These are phyloP conservation scores for Apodemia duryi DNA, from an alignment of 2,888 invertebrate species.

Conservation along the genomic window DNA sequence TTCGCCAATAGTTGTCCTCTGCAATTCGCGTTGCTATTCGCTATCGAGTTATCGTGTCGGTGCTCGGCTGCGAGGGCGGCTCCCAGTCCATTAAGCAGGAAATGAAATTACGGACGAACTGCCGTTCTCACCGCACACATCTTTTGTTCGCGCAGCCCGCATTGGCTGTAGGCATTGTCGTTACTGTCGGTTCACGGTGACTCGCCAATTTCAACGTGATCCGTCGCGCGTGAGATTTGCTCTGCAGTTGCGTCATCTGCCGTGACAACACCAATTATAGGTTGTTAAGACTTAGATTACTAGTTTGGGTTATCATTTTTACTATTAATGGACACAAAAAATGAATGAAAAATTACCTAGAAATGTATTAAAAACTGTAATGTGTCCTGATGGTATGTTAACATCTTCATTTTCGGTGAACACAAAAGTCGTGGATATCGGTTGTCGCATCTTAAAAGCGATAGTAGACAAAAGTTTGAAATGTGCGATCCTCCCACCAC, in stretches of 20 bases:
- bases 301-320: no score
- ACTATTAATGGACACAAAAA: no score
- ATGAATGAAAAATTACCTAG: no score
- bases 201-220: neutral
- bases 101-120: conserved; percentile 1
- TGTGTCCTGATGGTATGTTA: no score
- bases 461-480: no score
- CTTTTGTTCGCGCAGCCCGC: no score
- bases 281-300: neutral
- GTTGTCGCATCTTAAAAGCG: no score
- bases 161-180: neutral
- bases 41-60: neutral
- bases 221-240: neutral
- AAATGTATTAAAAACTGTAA: no score
- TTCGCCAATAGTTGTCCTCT: neutral
- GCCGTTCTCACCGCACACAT: neutral
- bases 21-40: neutral
- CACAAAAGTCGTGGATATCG: no score
- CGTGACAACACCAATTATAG: neutral
- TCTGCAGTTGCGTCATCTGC: neutral
- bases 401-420: no score
- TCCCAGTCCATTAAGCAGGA: conserved; percentile 3
- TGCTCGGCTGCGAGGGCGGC: neutral
- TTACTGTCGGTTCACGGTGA: neutral
- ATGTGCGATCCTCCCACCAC: no score